A percentile compares a stretch with the other conserved stretches of the same genome.
Evolutionary conservation across 2,888 invertebrate genomes (phyloP).

Genomic region (Sesia bembeciformis): DNA sequence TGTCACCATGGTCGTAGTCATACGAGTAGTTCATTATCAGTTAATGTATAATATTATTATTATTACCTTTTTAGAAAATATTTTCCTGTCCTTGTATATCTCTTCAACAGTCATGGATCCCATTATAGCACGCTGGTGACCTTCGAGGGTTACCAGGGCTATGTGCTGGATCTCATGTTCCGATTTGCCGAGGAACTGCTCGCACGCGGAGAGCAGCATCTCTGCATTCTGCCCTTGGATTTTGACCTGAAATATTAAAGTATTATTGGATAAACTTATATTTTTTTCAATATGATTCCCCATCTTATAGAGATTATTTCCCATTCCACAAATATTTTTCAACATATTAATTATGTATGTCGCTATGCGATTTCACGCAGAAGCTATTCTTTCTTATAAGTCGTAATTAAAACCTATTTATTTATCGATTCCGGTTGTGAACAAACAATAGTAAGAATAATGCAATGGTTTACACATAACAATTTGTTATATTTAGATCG

Average conservation of each 20-base stretch:
- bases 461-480: too few species aligned
- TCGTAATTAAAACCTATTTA: too few species aligned
- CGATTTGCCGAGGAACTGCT: conserved; percentile 92
- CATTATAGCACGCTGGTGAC: conserved; percentile 96
- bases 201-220: conserved; percentile 92
- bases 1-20: too few species aligned
- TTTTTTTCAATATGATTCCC: background rate
- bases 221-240: conserved; percentile 92
- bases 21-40: too few species aligned
- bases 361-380: too few species aligned
- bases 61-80: conserved; percentile 85
- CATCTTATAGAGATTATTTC: background rate
- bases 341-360: too few species aligned
- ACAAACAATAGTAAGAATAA: too few species aligned
- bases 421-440: too few species aligned
- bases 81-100: conserved; percentile 96
- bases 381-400: too few species aligned
- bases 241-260: conserved; percentile 77
- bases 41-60: too few species aligned
- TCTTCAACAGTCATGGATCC: conserved; percentile 98
- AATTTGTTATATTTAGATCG: too few species aligned
- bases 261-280: background rate
- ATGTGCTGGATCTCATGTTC: conserved; percentile 93
- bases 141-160: conserved; percentile 92
- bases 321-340: too few species aligned